A percentile compares a stretch with the other conserved stretches of the same genome.
Conservation (phyloP, 2,113 vertebrate species). For the Labrus mixtus region DNA sequence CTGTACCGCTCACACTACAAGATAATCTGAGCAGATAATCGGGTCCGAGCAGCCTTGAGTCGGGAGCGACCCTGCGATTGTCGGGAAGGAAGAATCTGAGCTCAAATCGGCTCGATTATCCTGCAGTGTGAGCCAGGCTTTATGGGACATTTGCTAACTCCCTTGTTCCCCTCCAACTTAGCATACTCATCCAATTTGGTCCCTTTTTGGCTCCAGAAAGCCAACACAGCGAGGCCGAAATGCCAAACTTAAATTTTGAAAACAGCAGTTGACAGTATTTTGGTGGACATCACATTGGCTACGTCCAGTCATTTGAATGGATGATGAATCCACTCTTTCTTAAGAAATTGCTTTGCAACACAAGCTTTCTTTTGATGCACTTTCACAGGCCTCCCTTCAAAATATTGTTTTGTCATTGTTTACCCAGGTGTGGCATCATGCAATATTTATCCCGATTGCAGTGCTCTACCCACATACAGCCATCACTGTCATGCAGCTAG, state of each 20-base stretch:
- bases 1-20: no score
- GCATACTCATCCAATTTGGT: no score
- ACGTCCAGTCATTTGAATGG: neutral
- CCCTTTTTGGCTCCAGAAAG: no score
- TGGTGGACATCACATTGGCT: neutral
- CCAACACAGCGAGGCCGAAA: neutral
- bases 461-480: conserved; percentile 60
- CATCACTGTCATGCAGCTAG: conserved; percentile 63
- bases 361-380: conserved; percentile 31
- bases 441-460: conserved; percentile 68
- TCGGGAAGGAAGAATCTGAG: no score
- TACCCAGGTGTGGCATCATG: conserved; percentile 38
- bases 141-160: no score
- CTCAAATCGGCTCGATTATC: no score
- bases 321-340: conserved; percentile 7
- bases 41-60: no score
- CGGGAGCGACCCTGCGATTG: no score
- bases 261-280: neutral
- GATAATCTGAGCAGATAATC: no score
- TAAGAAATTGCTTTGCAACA: neutral
- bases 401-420: conserved; percentile 50
- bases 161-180: no score
- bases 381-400: conserved; percentile 4
- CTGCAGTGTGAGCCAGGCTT: no score
- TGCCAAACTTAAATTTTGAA: neutral